Evolutionary conservation across 2,888 invertebrate genomes (phyloP).

Genomic region (Andrena haemorrhoa): DNA sequence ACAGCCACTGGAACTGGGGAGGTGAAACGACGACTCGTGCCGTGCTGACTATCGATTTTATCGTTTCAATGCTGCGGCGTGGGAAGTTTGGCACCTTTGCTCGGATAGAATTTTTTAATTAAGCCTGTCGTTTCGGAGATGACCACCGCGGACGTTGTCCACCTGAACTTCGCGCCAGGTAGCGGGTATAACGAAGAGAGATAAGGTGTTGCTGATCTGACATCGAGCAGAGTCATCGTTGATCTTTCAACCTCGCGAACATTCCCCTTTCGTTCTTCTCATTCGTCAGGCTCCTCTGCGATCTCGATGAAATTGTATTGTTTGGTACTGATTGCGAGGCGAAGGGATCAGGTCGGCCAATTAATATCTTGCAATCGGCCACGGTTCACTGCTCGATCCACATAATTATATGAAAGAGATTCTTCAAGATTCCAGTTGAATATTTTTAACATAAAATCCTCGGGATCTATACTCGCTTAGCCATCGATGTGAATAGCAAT

Average conservation of each 20-base stretch:
- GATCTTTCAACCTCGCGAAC: constrained; percentile 39
- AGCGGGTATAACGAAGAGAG: constrained; percentile 33
- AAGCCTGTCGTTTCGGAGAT: not conserved
- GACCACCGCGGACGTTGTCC: constrained; percentile 31
- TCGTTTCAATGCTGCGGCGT: constrained; percentile 23
- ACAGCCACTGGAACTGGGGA: constrained; percentile 10
- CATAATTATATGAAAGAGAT: too few species aligned
- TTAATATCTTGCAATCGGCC: not conserved
- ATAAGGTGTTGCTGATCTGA: constrained; percentile 44
- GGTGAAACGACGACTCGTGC: constrained; percentile 24
- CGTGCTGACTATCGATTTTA: constrained; percentile 39
- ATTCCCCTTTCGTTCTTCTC: not conserved
- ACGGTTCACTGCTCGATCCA: too few species aligned
- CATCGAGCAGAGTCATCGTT: constrained; percentile 46
- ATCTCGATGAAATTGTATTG: too few species aligned
- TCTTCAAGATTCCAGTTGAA: too few species aligned
- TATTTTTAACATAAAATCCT: not conserved
- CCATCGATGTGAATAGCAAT: not conserved
- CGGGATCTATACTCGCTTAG: not conserved
- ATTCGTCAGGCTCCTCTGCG: not conserved
- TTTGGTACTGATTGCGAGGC: too few species aligned
- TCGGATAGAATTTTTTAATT: constrained; percentile 40
- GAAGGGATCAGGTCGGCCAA: too few species aligned
- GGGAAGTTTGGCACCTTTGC: constrained; percentile 32
- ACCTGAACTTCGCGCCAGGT: constrained; percentile 18